Evolutionary conservation across 2,797 vertebrate species (phyloP).

Genomic region (Tokudaia tokunoshimensis): DNA sequence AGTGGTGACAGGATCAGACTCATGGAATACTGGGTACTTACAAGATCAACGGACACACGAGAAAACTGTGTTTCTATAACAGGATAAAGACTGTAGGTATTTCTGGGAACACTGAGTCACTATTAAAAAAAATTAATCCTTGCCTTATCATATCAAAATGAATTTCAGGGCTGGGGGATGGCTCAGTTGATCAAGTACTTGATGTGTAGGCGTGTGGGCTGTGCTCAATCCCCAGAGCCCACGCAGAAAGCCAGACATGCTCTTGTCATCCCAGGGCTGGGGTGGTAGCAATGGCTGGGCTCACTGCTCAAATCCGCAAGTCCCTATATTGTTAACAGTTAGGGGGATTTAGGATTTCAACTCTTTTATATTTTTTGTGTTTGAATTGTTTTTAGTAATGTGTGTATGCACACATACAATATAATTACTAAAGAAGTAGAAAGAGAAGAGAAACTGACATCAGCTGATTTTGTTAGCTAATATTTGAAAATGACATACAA

Average conservation of each 20-base stretch:
- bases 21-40: no score
- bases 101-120: neutral
- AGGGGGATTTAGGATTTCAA: slow-evolving; percentile 36
- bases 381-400: slow-evolving; percentile 28
- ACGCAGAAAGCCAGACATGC: no score
- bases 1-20: neutral
- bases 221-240: no score
- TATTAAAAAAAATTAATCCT: neutral
- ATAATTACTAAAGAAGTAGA: slow-evolving; percentile 27
- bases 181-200: neutral
- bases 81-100: neutral
- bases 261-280: no score
- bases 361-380: slow-evolving; percentile 20
- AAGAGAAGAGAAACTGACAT: slow-evolving; percentile 32
- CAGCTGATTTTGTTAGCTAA: slow-evolving; percentile 51
- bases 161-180: neutral
- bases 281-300: neutral
- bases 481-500: neutral
- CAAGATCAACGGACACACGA: no score
- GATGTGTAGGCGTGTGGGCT: neutral
- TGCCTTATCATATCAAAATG: neutral
- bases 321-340: neutral
- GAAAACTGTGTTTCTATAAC: neutral
- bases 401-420: neutral
- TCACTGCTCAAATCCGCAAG: no score